Evolutionary conservation across 2,113 vertebrate species (phyloP).

Genomic region (Plestiodon gilberti): DNA sequence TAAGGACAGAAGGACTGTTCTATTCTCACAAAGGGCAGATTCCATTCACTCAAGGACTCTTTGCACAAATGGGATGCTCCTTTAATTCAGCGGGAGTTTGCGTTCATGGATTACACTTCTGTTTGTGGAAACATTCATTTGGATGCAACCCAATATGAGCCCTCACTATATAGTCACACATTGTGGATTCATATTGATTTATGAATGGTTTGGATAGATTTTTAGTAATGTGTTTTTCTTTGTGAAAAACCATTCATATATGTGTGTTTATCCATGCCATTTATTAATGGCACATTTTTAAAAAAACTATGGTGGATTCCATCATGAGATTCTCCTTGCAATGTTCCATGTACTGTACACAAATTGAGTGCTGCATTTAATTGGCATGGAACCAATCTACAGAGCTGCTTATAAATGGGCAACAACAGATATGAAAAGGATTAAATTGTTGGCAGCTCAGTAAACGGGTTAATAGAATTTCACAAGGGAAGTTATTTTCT

Average conservation of each 20-base stretch:
- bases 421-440: constrained; percentile 43
- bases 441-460: constrained; percentile 37
- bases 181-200: neutral
- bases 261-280: neutral
- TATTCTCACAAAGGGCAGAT: too few species aligned
- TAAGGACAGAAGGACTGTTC: too few species aligned
- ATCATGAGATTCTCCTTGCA: neutral
- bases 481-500: constrained; percentile 44
- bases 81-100: too few species aligned
- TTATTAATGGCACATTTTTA: neutral
- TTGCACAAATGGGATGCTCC: too few species aligned
- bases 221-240: neutral
- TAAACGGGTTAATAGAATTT: constrained; percentile 60
- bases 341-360: constrained; percentile 9
- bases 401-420: constrained; percentile 41
- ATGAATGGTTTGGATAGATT: neutral
- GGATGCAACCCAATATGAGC: neutral
- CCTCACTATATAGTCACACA: neutral
- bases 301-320: constrained; percentile 2
- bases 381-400: constrained; percentile 43
- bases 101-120: too few species aligned
- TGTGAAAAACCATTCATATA: constrained; percentile 6
- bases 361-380: constrained; percentile 49
- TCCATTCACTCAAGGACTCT: too few species aligned
- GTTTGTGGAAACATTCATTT: too few species aligned